Conservation (phyloP, 2,113 vertebrate genomes). For the Zosterops lateralis region DNA sequence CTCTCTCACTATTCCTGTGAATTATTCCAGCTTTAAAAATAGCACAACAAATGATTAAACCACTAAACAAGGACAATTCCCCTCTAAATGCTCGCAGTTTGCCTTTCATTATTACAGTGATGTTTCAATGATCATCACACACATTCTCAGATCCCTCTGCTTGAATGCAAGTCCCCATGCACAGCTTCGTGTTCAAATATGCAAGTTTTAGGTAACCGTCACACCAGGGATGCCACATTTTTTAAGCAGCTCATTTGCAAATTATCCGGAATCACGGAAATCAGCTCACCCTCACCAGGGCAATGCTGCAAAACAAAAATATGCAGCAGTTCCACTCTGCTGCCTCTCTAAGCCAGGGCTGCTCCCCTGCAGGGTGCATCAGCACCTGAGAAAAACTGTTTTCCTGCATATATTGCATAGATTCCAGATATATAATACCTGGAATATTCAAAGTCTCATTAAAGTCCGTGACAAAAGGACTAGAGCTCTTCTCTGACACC, state of each 20-base stretch:
- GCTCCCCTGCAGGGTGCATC: background rate
- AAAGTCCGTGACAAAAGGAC: background rate
- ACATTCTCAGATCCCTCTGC: background rate
- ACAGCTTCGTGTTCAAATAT: rapidly evolving
- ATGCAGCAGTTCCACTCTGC: background rate
- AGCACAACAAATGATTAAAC: background rate
- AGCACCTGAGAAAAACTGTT: background rate
- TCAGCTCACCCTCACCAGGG: background rate
- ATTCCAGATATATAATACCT: background rate
- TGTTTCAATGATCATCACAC: background rate
- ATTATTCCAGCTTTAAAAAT: background rate
- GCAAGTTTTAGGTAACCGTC: background rate
- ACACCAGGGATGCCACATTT: background rate
- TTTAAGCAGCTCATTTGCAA: background rate
- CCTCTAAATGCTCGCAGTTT: background rate
- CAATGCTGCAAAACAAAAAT: background rate
- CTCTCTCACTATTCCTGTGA: background rate
- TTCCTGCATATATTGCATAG: background rate
- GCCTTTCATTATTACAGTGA: background rate
- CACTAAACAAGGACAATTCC: background rate
- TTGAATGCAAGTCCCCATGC: background rate
- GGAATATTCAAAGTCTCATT: background rate
- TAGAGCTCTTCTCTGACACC: background rate
- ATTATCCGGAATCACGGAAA: background rate
- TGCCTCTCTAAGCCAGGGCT: background rate